phyloP scores from a whole-genome alignment of 1,140 invertebrate species.

The Caenorhabditis briggsae region DNA sequence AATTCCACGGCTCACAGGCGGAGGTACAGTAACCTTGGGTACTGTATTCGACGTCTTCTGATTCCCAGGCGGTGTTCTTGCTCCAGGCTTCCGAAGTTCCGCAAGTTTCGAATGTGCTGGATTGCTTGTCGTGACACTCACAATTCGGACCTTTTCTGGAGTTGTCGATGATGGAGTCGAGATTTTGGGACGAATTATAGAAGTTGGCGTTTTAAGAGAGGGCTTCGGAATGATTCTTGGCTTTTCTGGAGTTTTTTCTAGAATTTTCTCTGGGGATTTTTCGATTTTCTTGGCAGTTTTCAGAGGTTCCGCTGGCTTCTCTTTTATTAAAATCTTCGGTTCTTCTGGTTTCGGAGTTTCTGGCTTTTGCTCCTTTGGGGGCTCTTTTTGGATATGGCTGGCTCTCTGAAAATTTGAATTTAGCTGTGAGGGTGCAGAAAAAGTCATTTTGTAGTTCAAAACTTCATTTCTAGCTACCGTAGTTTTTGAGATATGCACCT shows the following conservation, averaged over 20 bases:
- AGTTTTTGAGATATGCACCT: no score
- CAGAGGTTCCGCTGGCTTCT: not conserved
- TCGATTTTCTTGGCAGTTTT: constrained; percentile 31
- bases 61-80: not conserved
- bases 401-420: constrained; percentile 10
- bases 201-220: not conserved
- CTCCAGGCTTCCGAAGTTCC: not conserved
- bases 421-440: no score
- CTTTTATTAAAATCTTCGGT: not conserved
- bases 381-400: constrained; percentile 16
- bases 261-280: not conserved
- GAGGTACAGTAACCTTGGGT: constrained; percentile 23
- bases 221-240: not conserved
- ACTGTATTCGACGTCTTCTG: not conserved
- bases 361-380: not conserved
- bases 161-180: not conserved
- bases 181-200: constrained; percentile 16
- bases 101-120: not conserved
- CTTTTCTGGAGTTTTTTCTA: not conserved
- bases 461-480: no score
- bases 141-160: not conserved
- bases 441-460: no score
- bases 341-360: constrained; percentile 2
- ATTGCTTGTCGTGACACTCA: constrained; percentile 5
- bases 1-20: not conserved